Base-by-base conservation (phyloP, 2,888 invertebrate genomes). In the Dilophus febrilis region DNA sequence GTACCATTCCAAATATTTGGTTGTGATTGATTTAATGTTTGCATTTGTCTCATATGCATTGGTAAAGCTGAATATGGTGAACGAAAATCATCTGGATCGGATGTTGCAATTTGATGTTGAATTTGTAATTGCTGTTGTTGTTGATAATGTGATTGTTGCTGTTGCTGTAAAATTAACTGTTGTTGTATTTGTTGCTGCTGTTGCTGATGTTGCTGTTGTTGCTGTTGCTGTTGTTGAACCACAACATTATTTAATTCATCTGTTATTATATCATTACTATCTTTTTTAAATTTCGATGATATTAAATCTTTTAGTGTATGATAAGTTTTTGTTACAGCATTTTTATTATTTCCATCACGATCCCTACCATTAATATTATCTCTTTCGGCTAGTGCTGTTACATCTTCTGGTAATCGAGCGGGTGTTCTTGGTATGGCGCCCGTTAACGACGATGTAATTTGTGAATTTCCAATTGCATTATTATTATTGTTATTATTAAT, bases 221-320 rank as follows among this genome's bases (percentile, higher is more conserved):
- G 38, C n/a, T 32, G 27, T 19, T 35, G 27, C 5, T 44, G 44
- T 14, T 43, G 43, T n/a, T 45, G 45, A 2, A 38, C 34, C 17
- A 34, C 62, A 1, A 61, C 53, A 48, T 67, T 49, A 43, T 50
- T 50, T 35, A 49, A 49, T 2, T 49, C 30, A 40, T 72, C 72
- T 40, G 60, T 62, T 31, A 54, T 57, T 43, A 64, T 67, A 19
- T 71, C 72, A 40, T 64, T 67, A 32, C 49, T 48, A 18, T 73
- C 72, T 51, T 61, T 74, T 51, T 78, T 78, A 57, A 84, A 83
- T 51, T 77, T 72, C 56, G 77, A 81, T 17, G 82, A 82, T 53
- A 84, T 81, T 69, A 84, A 79, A 52, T 83, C 83, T 65, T 82
- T 83, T 45, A 84, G 71, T 4, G 83, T 81, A 56, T 84, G 78